Conservation (phyloP, 2,888 invertebrate species). For the Heteromyza rotundicornis region DNA sequence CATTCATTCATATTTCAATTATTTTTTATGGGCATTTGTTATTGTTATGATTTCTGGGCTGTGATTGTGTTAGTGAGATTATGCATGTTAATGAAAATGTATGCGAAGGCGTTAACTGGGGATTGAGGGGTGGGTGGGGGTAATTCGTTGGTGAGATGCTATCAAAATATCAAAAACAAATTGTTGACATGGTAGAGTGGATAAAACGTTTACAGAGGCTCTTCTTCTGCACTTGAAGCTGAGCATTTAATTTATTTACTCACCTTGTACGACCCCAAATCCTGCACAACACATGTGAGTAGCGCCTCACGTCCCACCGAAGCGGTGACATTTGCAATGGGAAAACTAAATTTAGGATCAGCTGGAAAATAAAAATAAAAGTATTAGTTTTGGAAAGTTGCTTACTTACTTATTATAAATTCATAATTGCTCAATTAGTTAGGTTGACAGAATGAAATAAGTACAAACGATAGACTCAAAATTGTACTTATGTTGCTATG, state of each 20-base stretch:
- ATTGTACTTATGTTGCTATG: background rate
- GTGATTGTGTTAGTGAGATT: background rate
- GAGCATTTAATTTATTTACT: too few species aligned
- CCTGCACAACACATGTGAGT: constrained; percentile 72
- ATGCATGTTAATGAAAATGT: background rate
- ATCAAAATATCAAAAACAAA: background rate
- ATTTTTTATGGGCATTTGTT: constrained; percentile 52
- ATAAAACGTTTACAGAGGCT: too few species aligned
- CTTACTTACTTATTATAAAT: too few species aligned
- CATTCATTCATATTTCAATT: constrained; percentile 52
- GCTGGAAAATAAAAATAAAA: constrained; percentile 61
- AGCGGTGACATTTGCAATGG: constrained; percentile 73
- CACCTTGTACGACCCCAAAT: constrained; percentile 73
- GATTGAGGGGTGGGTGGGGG: background rate
- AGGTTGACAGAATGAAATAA: too few species aligned
- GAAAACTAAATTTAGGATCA: constrained; percentile 71
- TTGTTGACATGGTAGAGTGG: background rate
- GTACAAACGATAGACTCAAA: too few species aligned
- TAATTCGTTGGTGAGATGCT: background rate
- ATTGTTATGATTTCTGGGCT: constrained; percentile 38
- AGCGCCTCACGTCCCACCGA: constrained; percentile 73
- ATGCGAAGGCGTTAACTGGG: background rate
- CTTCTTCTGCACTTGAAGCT: too few species aligned
- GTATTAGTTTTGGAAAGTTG: background rate
- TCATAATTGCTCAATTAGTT: too few species aligned